Conservation (phyloP, 2,888 invertebrate species). For the Harpagoxenus sublaevis region DNA sequence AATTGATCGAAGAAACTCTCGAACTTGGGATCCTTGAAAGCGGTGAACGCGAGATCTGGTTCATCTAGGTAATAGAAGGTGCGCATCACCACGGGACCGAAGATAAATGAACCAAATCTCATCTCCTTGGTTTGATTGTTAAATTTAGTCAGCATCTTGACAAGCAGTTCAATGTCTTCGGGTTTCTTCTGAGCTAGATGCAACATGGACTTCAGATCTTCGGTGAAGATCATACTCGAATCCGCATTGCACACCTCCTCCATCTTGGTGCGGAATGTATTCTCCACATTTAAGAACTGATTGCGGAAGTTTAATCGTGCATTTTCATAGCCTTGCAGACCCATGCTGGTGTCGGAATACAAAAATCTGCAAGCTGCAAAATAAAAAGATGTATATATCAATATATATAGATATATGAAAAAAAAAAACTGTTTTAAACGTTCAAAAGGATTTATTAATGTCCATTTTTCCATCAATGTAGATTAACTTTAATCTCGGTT, state of each 20-base stretch:
- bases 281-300: slow-evolving; percentile 89
- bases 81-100: slow-evolving; percentile 95
- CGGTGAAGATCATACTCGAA: slow-evolving; percentile 92
- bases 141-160: slow-evolving; percentile 91
- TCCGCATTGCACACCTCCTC: slow-evolving; percentile 87
- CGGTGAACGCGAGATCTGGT: slow-evolving; percentile 89
- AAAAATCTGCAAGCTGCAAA: slow-evolving; percentile 85
- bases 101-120: slow-evolving; percentile 92
- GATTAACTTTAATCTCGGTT: no score
- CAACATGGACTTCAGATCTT: slow-evolving; percentile 94
- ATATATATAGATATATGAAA: not conserved
- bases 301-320: slow-evolving; percentile 87
- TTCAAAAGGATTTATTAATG: no score
- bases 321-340: slow-evolving; percentile 88
- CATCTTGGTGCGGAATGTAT: slow-evolving; percentile 92
- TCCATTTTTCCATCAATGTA: no score
- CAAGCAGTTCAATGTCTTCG: slow-evolving; percentile 89
- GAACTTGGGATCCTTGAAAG: slow-evolving; percentile 89
- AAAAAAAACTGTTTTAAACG: not conserved
- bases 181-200: slow-evolving; percentile 89
- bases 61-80: slow-evolving; percentile 91
- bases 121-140: slow-evolving; percentile 90
- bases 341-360: slow-evolving; percentile 88
- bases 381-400: not conserved
- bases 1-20: slow-evolving; percentile 92